Percentiles rank a stretch among this genome's conserved stretches.
Conservation (phyloP, 2,797 vertebrate species). For the Microctenopoma stevenorrisi region DNA sequence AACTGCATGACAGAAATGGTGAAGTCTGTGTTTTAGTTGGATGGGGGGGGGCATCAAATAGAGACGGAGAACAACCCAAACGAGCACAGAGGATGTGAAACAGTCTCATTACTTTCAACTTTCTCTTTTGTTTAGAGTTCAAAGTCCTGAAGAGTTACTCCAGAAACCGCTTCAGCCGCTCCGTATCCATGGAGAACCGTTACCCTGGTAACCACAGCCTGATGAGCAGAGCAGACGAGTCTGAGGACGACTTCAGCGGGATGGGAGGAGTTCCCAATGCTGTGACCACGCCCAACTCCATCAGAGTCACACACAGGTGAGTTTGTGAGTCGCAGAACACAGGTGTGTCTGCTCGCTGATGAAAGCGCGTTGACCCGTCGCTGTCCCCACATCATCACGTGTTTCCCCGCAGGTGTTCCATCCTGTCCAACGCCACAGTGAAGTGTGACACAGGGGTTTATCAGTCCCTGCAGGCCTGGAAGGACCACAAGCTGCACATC, state of each 20-base stretch:
- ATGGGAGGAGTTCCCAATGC: constrained; percentile 83
- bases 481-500: constrained; percentile 96
- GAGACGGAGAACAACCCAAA: too few relatives aligned
- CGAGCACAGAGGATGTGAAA: too few relatives aligned
- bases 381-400: neutral
- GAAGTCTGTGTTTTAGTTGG: neutral
- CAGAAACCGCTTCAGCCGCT: constrained; percentile 89
- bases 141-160: constrained; percentile 87
- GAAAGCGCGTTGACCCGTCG: too few relatives aligned
- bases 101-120: too few relatives aligned
- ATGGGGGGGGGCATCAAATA: too few relatives aligned
- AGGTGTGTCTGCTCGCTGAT: too few relatives aligned
- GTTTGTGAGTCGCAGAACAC: neutral
- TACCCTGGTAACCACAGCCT: constrained; percentile 82
- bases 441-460: constrained; percentile 92
- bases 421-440: constrained; percentile 90
- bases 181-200: constrained; percentile 75
- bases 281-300: constrained; percentile 80
- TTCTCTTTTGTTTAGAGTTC: constrained; percentile 82
- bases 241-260: constrained; percentile 89
- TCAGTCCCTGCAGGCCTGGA: constrained; percentile 95
- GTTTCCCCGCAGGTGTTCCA: constrained; percentile 86
- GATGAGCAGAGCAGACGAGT: constrained; percentile 26
- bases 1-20: constrained; percentile 5
- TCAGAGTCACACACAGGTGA: constrained; percentile 95